Evolutionary conservation across 2,888 invertebrate species (phyloP).

Genomic region (Eristalis pertinax): DNA sequence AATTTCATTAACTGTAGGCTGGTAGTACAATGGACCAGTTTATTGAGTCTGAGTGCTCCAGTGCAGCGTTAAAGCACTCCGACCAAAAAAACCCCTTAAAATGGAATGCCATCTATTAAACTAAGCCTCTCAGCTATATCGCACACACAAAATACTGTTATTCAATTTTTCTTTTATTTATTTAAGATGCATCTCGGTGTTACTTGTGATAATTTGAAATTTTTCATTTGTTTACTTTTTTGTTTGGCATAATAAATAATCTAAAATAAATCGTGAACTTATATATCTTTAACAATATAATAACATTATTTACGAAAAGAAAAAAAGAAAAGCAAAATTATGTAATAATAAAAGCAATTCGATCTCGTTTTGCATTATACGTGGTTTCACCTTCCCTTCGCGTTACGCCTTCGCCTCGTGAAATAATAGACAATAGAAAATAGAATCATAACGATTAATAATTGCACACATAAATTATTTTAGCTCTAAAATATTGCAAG

Average conservation of each 20-base stretch:
- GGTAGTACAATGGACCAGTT: too few relatives aligned
- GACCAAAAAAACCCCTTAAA: too few relatives aligned
- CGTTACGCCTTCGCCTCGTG: constrained; percentile 1
- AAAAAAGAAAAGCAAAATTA: constrained; percentile 11
- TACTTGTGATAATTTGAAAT: constrained; percentile 54
- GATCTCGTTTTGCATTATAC: constrained; percentile 27
- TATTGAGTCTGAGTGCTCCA: too few relatives aligned
- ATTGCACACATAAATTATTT: constrained; percentile 57
- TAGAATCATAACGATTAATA: constrained; percentile 32
- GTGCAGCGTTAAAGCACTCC: too few relatives aligned
- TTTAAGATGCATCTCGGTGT: constrained; percentile 66
- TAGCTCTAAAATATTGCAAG: constrained; percentile 41
- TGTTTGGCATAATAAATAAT: constrained; percentile 69
- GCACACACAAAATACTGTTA: not conserved
- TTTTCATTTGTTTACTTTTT: constrained; percentile 1
- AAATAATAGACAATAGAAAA: constrained; percentile 43
- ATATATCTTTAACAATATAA: constrained; percentile 64
- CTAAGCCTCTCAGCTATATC: too few relatives aligned
- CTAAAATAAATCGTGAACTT: constrained; percentile 66
- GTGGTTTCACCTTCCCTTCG: constrained; percentile 12
- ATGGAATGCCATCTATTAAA: too few relatives aligned
- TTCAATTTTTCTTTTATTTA: constrained; percentile 29
- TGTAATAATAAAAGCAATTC: constrained; percentile 10
- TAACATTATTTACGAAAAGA: constrained; percentile 57
- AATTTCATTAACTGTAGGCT: too few relatives aligned